Percentiles rank a stretch among this genome's conserved stretches.
phyloP scores from a whole-genome alignment of 2,113 vertebrate genomes.

The Nyctibius bracteatus region DNA sequence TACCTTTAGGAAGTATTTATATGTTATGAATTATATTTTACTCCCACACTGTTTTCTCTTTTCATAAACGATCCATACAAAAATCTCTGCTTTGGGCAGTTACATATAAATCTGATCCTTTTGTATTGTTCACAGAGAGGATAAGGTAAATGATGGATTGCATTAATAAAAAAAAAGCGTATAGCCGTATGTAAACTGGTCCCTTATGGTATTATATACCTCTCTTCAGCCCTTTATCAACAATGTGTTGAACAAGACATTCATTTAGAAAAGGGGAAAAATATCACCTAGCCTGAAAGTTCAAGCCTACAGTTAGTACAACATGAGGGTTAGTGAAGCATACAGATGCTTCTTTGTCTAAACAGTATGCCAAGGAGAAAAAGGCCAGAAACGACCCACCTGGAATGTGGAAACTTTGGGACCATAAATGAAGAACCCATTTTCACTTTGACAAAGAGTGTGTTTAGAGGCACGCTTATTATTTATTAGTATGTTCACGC shows the following conservation, averaged over 20 bases:
- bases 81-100: background rate
- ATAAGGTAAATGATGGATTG: slow-evolving; percentile 53
- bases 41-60: background rate
- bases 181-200: slow-evolving; percentile 35
- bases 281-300: slow-evolving; percentile 29
- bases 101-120: slow-evolving; percentile 20
- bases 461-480: background rate
- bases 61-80: slow-evolving; percentile 33
- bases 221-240: slow-evolving; percentile 41
- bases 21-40: slow-evolving; percentile 7
- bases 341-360: slow-evolving; percentile 61
- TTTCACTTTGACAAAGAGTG: background rate
- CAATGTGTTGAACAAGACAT: slow-evolving; percentile 40
- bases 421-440: background rate
- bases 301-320: slow-evolving; percentile 22
- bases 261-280: slow-evolving; percentile 44
- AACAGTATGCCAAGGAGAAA: slow-evolving; percentile 50
- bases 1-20: slow-evolving; percentile 30
- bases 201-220: slow-evolving; percentile 38
- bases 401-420: slow-evolving; percentile 32
- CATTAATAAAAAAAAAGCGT: slow-evolving; percentile 46
- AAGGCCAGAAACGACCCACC: slow-evolving; percentile 20
- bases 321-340: slow-evolving; percentile 3
- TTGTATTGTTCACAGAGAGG: slow-evolving; percentile 31
- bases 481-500: background rate